phyloP scores from a whole-genome alignment of 53 echinoderm and acorn worm species.

The Holothuria leucospilota region DNA sequence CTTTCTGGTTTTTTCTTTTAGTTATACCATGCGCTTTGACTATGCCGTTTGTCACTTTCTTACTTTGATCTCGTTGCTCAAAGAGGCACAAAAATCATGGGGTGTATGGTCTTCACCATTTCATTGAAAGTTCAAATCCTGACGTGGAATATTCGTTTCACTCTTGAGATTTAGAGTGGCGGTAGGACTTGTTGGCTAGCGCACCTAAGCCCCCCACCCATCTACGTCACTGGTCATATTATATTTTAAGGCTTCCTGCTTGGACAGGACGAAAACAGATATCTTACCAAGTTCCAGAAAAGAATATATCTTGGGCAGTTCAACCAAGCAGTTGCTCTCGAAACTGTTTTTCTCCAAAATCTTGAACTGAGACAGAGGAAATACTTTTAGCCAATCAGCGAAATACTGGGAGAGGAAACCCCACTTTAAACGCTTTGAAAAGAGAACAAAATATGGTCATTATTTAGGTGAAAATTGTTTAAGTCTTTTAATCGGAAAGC shows the following conservation, averaged over 20 bases:
- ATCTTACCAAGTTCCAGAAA: constrained; percentile 21
- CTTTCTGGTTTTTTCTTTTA: no score
- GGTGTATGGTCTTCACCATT: neutral
- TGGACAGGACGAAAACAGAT: neutral
- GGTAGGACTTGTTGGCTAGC: neutral
- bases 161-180: neutral
- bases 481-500: no score
- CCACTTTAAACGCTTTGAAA: constrained; percentile 25
- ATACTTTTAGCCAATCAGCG: constrained; percentile 26
- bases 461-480: no score
- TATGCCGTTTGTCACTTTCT: neutral
- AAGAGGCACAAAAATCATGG: neutral
- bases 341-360: constrained; percentile 20
- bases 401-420: constrained; percentile 26
- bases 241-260: neutral
- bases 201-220: neutral
- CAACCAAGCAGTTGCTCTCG: constrained; percentile 27
- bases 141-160: neutral
- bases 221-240: no score
- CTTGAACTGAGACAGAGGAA: constrained; percentile 9
- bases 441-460: neutral
- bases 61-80: neutral
- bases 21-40: neutral
- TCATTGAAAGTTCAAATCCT: neutral
- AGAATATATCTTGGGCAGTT: constrained; percentile 28